These are phyloP conservation scores for Watsonalla binaria DNA, from an alignment of 2,888 invertebrate species.

Conservation along the genomic window DNA sequence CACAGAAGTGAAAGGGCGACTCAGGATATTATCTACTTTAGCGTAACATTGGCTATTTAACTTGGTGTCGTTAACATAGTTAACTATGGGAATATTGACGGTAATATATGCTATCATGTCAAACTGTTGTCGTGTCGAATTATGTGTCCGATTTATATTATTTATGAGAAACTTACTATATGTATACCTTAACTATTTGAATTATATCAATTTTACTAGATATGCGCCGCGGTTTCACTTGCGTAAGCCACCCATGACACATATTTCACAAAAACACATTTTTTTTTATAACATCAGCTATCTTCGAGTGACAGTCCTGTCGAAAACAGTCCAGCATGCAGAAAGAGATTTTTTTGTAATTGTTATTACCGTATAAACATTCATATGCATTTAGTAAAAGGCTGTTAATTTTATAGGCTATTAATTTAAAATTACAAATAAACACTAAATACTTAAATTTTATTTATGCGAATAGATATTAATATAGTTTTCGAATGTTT, in stretches of 20 bases:
- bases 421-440: too few relatives aligned
- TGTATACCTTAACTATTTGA: background rate
- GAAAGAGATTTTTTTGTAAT: too few relatives aligned
- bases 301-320: too few relatives aligned
- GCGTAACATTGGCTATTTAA: constrained; percentile 19
- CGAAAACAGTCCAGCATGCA: too few relatives aligned
- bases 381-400: too few relatives aligned
- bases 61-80: constrained; percentile 11
- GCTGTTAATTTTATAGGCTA: too few relatives aligned
- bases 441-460: background rate
- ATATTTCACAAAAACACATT: too few relatives aligned
- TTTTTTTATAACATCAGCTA: too few relatives aligned
- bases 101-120: background rate
- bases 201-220: background rate
- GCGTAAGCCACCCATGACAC: background rate
- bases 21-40: constrained; percentile 33
- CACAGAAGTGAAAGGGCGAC: constrained; percentile 61
- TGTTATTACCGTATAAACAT: too few relatives aligned
- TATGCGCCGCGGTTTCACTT: background rate
- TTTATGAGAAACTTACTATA: background rate
- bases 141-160: background rate
- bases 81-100: constrained; percentile 5
- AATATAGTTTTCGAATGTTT: background rate
- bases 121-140: background rate
- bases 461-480: background rate